Evolutionary conservation across 1,140 invertebrate genomes (phyloP).

Genomic region (Lasioglossum baleicum): DNA sequence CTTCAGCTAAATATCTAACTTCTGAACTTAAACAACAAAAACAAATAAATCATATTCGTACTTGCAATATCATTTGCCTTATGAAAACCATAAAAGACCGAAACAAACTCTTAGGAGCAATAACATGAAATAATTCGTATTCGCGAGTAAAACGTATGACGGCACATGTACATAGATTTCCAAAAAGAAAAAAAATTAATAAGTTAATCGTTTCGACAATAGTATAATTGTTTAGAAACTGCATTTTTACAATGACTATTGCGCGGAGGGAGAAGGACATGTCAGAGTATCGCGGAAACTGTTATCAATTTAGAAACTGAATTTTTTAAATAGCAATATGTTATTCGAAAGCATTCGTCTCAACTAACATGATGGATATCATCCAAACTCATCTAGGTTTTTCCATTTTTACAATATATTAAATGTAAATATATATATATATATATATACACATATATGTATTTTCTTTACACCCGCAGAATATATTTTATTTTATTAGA

Average conservation of each 20-base stretch:
- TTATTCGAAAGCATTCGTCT: constrained; percentile 34
- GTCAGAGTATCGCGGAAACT: constrained; percentile 20
- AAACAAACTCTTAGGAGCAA: constrained; percentile 14
- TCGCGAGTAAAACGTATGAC: too few species aligned
- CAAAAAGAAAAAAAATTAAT: neutral
- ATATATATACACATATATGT: constrained; percentile 31
- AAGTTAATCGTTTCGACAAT: constrained; percentile 8
- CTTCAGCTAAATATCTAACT: constrained; percentile 52
- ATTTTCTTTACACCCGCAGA: constrained; percentile 44
- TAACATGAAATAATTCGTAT: constrained; percentile 29
- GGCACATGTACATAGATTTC: constrained; percentile 29
- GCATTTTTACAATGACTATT: constrained; percentile 29
- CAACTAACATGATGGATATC: constrained; percentile 31
- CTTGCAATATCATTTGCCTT: constrained; percentile 26
- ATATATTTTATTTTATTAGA: constrained; percentile 40
- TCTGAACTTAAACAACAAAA: constrained; percentile 26
- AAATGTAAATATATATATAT: constrained; percentile 54
- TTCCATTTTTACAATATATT: constrained; percentile 58
- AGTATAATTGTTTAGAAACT: constrained; percentile 36
- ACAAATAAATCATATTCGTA: constrained; percentile 40
- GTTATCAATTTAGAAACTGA: constrained; percentile 30
- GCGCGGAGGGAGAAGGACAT: neutral
- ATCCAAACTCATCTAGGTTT: constrained; percentile 31
- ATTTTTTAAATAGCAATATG: constrained; percentile 21
- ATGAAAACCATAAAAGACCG: constrained; percentile 9